A percentile compares a stretch with the other conserved stretches of the same genome.
Evolutionary conservation across 2,888 invertebrate genomes (phyloP).

Genomic region (Eupithecia dodoneata): DNA sequence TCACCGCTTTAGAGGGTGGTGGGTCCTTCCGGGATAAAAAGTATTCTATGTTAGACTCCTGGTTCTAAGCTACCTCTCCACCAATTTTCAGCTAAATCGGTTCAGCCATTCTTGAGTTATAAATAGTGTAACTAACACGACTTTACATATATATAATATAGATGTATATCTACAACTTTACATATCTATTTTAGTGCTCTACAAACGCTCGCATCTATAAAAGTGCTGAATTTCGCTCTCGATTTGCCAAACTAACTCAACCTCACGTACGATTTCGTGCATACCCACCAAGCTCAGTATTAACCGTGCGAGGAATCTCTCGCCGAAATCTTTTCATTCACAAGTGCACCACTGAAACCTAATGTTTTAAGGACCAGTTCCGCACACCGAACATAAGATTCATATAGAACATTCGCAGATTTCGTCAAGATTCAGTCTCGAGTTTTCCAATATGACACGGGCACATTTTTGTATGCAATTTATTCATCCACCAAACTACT

Average conservation of each 20-base stretch:
- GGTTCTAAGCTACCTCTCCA: no score
- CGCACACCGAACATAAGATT: background rate
- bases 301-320: slow-evolving; percentile 17
- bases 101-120: no score
- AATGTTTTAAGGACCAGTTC: slow-evolving; percentile 4
- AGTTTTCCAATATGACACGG: no score
- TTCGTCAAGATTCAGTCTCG: no score
- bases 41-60: no score
- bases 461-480: background rate
- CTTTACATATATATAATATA: no score
- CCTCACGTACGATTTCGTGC: slow-evolving; percentile 15
- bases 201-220: background rate
- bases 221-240: background rate
- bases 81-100: no score
- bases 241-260: slow-evolving; percentile 7
- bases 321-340: slow-evolving; percentile 22
- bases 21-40: no score
- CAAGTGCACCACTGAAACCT: slow-evolving; percentile 14
- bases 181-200: background rate
- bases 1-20: no score
- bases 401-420: background rate
- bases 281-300: background rate
- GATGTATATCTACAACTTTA: background rate
- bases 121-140: no score
- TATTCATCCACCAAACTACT: background rate